Evolutionary conservation across 2,797 vertebrate genomes (phyloP).

Genomic region (Basileuterus tristriatus): DNA sequence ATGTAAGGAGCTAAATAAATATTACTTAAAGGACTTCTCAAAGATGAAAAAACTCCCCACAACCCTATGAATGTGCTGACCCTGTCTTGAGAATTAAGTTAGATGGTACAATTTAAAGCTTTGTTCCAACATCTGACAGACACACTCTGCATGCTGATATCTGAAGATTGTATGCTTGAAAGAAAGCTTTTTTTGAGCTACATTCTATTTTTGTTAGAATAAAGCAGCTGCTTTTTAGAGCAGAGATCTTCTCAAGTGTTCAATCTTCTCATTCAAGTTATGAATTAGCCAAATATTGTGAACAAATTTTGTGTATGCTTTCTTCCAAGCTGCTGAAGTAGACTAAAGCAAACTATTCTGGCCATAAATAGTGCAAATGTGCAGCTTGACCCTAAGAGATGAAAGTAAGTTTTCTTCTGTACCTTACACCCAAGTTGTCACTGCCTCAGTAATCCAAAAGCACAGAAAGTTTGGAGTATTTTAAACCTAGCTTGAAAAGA

Average conservation of each 20-base stretch:
- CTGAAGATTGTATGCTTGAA: conserved; percentile 52
- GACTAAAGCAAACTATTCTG: not conserved
- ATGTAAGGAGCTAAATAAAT: conserved; percentile 52
- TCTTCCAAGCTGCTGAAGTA: not conserved
- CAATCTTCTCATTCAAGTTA: conserved; percentile 23
- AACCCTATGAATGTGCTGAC: conserved; percentile 47
- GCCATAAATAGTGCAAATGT: not conserved
- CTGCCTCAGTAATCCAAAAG: not conserved
- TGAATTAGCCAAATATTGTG: not conserved
- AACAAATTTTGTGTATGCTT: not conserved
- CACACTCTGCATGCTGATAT: conserved; percentile 61
- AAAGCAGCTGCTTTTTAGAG: conserved; percentile 63
- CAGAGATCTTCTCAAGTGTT: conserved; percentile 49
- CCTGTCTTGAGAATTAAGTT: conserved; percentile 60
- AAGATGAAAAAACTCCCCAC: not conserved
- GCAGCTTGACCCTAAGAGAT: not conserved
- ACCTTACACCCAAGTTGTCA: not conserved
- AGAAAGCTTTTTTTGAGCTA: conserved; percentile 53
- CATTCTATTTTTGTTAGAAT: conserved; percentile 63
- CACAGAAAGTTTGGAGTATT: not conserved
- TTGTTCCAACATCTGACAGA: conserved; percentile 69
- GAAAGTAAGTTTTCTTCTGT: not conserved
- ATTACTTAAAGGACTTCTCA: conserved; percentile 48
- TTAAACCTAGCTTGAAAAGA: not conserved
- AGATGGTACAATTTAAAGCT: conserved; percentile 63